Conservation (phyloP, 2,113 vertebrate species). For the Narcine bancroftii region DNA sequence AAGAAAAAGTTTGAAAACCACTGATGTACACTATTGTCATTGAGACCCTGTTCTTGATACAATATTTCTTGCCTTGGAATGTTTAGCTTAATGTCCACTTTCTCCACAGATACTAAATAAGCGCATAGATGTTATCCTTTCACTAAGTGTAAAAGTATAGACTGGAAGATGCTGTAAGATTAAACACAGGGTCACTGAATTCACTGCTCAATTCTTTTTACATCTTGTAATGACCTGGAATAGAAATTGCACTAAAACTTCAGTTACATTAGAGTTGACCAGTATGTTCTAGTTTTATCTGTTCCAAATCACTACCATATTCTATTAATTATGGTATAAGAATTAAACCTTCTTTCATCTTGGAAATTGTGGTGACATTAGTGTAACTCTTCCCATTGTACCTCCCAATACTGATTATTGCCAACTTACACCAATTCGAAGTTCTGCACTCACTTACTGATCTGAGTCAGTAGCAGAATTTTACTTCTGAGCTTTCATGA, state of each 20-base stretch:
- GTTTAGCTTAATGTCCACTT: no score
- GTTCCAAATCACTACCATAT: background rate
- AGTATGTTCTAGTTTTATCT: background rate
- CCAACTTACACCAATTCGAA: background rate
- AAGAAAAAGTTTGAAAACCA: no score
- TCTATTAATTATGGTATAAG: background rate
- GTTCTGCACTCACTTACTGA: background rate
- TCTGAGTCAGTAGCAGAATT: background rate
- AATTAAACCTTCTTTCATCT: background rate
- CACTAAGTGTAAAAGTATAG: background rate
- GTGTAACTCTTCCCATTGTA: background rate
- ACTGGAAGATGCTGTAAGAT: background rate
- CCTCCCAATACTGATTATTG: background rate
- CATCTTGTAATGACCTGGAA: background rate
- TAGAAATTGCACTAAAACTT: background rate
- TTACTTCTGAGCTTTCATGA: background rate
- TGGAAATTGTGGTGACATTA: background rate
- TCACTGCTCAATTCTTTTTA: background rate
- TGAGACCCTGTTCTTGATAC: no score
- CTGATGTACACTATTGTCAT: no score
- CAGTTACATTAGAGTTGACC: background rate
- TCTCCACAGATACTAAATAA: background rate
- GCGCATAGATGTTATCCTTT: background rate
- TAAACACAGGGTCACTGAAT: background rate
- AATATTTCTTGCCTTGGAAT: no score